Base-by-base conservation (phyloP, 2,888 invertebrate genomes). In the Temnothorax rugatulus region DNA sequence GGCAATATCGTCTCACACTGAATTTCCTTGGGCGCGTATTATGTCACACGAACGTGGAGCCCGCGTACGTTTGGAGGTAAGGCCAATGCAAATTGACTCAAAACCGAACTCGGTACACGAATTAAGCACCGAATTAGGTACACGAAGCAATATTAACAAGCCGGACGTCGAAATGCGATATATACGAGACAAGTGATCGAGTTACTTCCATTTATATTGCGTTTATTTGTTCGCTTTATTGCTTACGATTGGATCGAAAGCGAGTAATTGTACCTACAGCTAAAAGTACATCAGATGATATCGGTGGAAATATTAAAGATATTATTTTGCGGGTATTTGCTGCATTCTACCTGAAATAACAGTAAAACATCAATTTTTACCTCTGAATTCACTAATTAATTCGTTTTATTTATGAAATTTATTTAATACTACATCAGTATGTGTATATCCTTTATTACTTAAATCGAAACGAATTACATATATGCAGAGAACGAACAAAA, bases 21-120 rank as follows among this genome's bases (percentile, higher is more conserved):
- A 84, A 82, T 84, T 79, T 89, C 86, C 89, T 89, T 82, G 71
- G 47, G 57, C 52, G 38, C 47, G 54, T 73, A 82, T 66, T 73
- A 79, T 71, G 61, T 71, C 52, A 44, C 81, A 47, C 47, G 25
- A 57, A 11, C 38, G 59, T 47, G n/a, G 15, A 34, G 9, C 2
- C 9, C 47, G n/a, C 44, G 54, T 57, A 47, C 21, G 21, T 47
- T 21, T 38, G 34, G 38, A 59, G 47, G 59, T 21, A n/a, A 59
- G 38, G n/a, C 52, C 54, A 29, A 34, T 59, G 47, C 57, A 73
- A 79, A 71, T 73, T 73, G 79, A 81, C 29, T 77, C 77, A 54
- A 57, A 81, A 57, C 47, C 41, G 25, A 81, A 73, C 47, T 71
- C 47, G 29, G 21, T 41, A 41, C 25, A 41, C 13, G 21, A 69